Base-by-base conservation (phyloP, 2,888 invertebrate species). In the Pterostichus niger region DNA sequence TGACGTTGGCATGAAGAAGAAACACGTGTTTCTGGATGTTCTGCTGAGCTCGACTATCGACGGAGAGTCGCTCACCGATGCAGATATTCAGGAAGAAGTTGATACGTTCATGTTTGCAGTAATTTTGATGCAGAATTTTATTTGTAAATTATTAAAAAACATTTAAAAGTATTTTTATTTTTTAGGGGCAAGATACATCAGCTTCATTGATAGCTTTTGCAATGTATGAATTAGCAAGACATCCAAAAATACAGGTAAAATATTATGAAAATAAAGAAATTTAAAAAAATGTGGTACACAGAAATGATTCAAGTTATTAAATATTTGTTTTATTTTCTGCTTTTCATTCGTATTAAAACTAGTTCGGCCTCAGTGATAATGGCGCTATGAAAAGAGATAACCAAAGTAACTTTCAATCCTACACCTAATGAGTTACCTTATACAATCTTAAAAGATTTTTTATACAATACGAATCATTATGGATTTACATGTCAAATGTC, bases 61-160 rank as follows among this genome's bases (percentile, higher is more conserved):
- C 84, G 93, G 92, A 0, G 88, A 91, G 82, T 91, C 91, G 10
- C 88, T 94, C 56, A 91, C 91, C n/a, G 91, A 92, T 84, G 87
- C 91, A 49, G 92, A 92, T 84, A 91, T 94, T 54, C 90, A 93
- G 77, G 93, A 94, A 87, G 93, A 94, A 88, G 93, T 94, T 0
- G 93, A 94, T 84, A 94, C 94, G 0, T 94, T 94, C 84, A 93
- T 94, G 92, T 94, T 94, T 87, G 93, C 35, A 15, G 77, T 77
- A 77, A 24, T 24, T 24, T 24, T 24, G 24, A 2, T 24, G 24
- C 3, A 24, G 3, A 24, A 24, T 24, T 24, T 24, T 24, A 24
- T 2, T 24, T 24, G 1, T 3, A 24, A 24, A 24, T 2, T 3
- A 56, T 52, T 52, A 24, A 11, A 33, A 31, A 11, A 3, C 24